Percentiles rank a stretch among this genome's conserved stretches.
Evolutionary conservation across 2,888 invertebrate species (phyloP).

Genomic region (Drosophila cracens): DNA sequence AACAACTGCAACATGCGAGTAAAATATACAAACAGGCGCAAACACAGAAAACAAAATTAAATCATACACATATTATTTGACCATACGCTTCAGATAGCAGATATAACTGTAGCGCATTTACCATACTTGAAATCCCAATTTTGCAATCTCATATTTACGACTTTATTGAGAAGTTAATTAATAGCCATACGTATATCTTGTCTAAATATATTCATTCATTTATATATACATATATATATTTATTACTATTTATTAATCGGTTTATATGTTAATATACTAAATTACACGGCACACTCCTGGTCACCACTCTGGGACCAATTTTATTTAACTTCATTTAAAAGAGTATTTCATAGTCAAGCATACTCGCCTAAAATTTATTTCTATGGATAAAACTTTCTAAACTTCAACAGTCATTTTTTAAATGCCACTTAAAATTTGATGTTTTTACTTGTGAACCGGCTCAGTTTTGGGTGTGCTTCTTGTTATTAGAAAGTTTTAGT

Average conservation of each 20-base stretch:
- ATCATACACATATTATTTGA: background rate
- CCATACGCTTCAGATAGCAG: background rate
- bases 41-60: background rate
- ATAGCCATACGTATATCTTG: no score
- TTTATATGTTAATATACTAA: background rate
- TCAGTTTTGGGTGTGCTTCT: background rate
- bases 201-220: background rate
- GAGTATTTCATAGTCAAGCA: background rate
- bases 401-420: constrained; percentile 3
- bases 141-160: background rate
- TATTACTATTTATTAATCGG: background rate
- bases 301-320: background rate
- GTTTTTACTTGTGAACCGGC: background rate
- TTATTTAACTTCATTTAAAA: background rate
- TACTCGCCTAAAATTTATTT: background rate
- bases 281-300: background rate
- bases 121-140: background rate
- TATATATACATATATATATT: fast-evolving
- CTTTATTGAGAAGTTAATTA: background rate
- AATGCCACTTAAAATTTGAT: constrained; percentile 9
- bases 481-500: background rate
- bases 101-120: constrained; percentile 5
- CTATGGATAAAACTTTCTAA: background rate
- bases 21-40: constrained; percentile 27
- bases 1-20: constrained; percentile 21